A percentile compares a stretch with the other conserved stretches of the same genome.
Conservation (phyloP, 2,113 vertebrate species). For the Lethenteron reissneri region DNA sequence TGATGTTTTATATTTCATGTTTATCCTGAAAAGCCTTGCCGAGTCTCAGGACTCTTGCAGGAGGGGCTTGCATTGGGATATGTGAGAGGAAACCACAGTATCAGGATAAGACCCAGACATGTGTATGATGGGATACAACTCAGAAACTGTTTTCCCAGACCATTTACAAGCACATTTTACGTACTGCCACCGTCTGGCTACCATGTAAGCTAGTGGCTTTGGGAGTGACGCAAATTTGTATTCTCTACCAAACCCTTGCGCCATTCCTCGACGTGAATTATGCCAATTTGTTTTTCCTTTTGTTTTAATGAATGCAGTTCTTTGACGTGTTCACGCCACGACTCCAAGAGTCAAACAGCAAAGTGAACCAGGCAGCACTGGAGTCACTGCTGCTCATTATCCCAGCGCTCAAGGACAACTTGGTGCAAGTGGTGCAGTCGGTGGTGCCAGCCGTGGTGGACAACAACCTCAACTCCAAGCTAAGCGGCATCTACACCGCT, state of each 20-base stretch:
- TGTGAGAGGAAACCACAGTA: too few species aligned
- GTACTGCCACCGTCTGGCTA: neutral
- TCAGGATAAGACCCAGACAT: too few species aligned
- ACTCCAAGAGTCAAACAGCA: constrained; percentile 72
- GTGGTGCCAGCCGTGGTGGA: constrained; percentile 66
- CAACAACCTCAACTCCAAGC: constrained; percentile 90
- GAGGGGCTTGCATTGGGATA: too few species aligned
- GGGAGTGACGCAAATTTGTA: neutral
- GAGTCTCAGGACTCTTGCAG: too few species aligned
- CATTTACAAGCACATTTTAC: neutral
- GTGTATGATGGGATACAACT: too few species aligned
- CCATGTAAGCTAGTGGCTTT: neutral
- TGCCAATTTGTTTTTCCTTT: neutral
- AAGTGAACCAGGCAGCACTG: constrained; percentile 57
- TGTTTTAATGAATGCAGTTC: constrained; percentile 25
- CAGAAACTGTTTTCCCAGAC: too few species aligned
- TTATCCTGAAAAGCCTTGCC: too few species aligned
- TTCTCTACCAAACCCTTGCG: neutral
- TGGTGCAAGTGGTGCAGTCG: constrained; percentile 57
- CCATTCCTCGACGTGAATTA: neutral
- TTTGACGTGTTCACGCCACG: constrained; percentile 64
- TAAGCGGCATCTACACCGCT: constrained; percentile 48
- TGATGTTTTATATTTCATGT: too few species aligned
- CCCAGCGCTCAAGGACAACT: constrained; percentile 36
- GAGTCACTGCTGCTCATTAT: constrained; percentile 58